Evolutionary conservation across 1,140 invertebrate species (phyloP), one percentile per base, ranked within the genome.

Genomic region (Prorops nasuta): DNA sequence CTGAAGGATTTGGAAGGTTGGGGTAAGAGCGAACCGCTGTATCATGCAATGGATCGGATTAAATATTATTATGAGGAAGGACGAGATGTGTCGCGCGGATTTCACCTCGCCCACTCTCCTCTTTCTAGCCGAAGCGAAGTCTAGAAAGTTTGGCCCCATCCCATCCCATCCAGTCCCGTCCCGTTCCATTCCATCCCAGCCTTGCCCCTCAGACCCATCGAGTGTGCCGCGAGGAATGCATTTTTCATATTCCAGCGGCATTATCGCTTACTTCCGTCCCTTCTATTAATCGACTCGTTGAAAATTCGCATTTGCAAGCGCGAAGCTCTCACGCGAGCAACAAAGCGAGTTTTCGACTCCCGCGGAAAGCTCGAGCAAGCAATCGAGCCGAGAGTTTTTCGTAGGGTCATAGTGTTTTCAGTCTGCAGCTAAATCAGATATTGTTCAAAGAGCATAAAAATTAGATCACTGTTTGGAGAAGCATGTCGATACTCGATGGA

Each of bases 11-110:
- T 56, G 39, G 48, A 49, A 46, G 59, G 64, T 63, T 54, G 47
- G 58, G 64, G 53, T 72, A 71, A 72, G 66, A 72, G 70, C 69
- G 67, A 72, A 71, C 58, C 63, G 67, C 60, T 72, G 70, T 72
- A 69, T 62, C 69, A 53, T 70, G 62, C 67, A 71, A 71, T 67
- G 70, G 67, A 69, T 71, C 64, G 67, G 70, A 72, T 72, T 71
- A 72, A 71, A 71, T 72, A 72, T 71, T 72, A 72, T 72, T 72
- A 72, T 70, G 40, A 61, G 60, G 63, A 67, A 55, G 67, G 72
- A 69, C 57, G 65, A 67, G 58, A 67, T 63, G 63, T 66, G 65
- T 71, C 68, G 55, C 59, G 50, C 50, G 19, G 40, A 44, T 42
- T 42, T 46, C 58, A 51, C 53, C 54, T 47, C 60, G 17, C 7